Conservation (phyloP, 2,797 vertebrate species). For the Enteromius anoplus region DNA sequence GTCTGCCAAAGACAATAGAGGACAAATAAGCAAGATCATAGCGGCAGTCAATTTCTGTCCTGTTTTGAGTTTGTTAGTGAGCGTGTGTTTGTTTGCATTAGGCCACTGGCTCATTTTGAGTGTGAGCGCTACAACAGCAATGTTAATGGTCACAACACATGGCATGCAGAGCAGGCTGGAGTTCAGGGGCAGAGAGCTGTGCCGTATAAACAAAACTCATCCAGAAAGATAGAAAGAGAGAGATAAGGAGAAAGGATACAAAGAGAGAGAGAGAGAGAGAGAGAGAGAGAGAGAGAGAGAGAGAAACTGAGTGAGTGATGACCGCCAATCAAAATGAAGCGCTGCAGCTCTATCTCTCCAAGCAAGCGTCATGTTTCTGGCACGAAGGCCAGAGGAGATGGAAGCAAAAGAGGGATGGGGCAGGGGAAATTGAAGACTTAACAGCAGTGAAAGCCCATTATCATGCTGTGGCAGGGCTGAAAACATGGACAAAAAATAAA, state of each 20-base stretch:
- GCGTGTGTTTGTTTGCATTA: slow-evolving; percentile 35
- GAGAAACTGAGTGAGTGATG: neutral
- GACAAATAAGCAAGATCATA: slow-evolving; percentile 34
- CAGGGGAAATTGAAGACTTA: slow-evolving; percentile 24
- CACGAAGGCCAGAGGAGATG: slow-evolving; percentile 11
- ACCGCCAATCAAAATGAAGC: slow-evolving; percentile 12
- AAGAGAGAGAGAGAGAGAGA: neutral
- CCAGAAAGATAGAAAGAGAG: slow-evolving; percentile 22
- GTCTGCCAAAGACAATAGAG: slow-evolving; percentile 28
- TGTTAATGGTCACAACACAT: slow-evolving; percentile 44
- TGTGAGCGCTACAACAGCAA: neutral
- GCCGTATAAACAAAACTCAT: slow-evolving; percentile 41
- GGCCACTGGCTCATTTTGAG: slow-evolving; percentile 19
- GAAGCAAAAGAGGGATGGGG: slow-evolving; percentile 33
- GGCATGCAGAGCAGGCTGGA: slow-evolving; percentile 13
- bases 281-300: neutral
- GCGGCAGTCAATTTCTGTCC: neutral
- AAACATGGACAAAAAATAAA: slow-evolving; percentile 9
- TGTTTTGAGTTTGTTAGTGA: slow-evolving; percentile 6
- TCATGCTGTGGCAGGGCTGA: slow-evolving; percentile 33
- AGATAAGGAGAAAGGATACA: neutral
- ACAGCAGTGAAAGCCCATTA: slow-evolving; percentile 39
- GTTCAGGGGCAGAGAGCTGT: slow-evolving; percentile 11
- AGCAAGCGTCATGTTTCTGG: slow-evolving; percentile 28
- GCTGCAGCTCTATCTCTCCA: slow-evolving; percentile 1